Conservation (phyloP, 1,140 invertebrate species). For the Cyclargus thomasi region DNA sequence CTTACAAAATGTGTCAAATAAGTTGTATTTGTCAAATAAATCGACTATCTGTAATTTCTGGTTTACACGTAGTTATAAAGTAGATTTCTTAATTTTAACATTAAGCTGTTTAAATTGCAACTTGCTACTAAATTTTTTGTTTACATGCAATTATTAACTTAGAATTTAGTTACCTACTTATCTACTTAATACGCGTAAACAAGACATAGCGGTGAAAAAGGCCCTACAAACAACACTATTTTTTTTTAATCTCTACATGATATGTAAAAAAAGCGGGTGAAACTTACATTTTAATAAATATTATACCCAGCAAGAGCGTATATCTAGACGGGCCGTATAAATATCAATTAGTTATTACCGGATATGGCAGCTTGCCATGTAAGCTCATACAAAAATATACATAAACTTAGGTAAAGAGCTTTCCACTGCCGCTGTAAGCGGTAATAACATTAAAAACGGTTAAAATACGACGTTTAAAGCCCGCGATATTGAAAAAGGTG, state of each 20-base stretch:
- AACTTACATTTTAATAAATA: neutral
- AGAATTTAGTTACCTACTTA: no score
- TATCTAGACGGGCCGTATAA: neutral
- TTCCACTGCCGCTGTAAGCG: neutral
- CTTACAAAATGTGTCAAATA: no score
- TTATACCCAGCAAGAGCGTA: neutral
- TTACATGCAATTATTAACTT: no score
- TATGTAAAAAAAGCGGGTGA: neutral
- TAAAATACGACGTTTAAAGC: neutral
- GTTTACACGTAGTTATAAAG: no score
- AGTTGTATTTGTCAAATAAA: no score
- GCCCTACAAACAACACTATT: neutral
- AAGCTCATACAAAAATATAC: slow-evolving; percentile 9
- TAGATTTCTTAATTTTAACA: no score
- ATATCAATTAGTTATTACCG: slow-evolving; percentile 3
- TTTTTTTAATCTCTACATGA: neutral
- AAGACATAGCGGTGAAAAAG: no score
- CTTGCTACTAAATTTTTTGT: no score
- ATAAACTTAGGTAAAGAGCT: slow-evolving; percentile 13
- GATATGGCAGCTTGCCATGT: slow-evolving; percentile 7
- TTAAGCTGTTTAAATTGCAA: no score
- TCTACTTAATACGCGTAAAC: no score
- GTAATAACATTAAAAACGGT: slow-evolving; percentile 4
- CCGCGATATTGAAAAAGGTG: neutral
- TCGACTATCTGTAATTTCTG: no score